These are phyloP conservation scores for Theonella swinhoei DNA, from an alignment of 37 sponge, comb jelly and placozoan species.

Conservation along the genomic window DNA sequence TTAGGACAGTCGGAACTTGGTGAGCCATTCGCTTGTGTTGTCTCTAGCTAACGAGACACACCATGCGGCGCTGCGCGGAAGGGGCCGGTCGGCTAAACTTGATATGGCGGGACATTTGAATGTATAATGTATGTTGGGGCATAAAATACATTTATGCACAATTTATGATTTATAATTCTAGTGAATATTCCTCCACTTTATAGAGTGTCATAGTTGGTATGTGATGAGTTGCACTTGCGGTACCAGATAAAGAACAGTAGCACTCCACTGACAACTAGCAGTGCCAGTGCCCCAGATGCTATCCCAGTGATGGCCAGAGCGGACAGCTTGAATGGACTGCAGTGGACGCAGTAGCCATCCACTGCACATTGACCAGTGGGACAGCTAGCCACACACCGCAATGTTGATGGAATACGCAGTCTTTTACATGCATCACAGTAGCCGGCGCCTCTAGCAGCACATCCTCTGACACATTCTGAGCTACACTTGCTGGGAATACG, in stretches of 20 bases:
- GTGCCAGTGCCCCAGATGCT: not conserved
- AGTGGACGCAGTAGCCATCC: constrained; percentile 29
- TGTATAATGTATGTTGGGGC: too few relatives aligned
- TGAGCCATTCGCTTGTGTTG: constrained; percentile 22
- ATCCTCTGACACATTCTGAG: constrained; percentile 51
- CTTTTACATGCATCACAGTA: constrained; percentile 49
- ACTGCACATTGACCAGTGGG: constrained; percentile 18
- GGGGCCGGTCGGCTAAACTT: too few relatives aligned
- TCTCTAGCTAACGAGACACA: too few relatives aligned
- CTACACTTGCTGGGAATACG: constrained; percentile 57
- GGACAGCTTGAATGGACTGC: not conserved
- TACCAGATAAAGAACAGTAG: not conserved
- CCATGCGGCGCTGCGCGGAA: too few relatives aligned
- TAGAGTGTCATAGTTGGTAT: not conserved
- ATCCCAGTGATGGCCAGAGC: constrained; percentile 19
- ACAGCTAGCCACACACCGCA: constrained; percentile 49
- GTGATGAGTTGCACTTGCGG: not conserved
- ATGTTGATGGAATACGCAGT: constrained; percentile 6
- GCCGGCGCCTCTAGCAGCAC: constrained; percentile 19
- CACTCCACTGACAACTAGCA: not conserved
- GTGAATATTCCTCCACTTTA: not conserved
- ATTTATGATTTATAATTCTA: too few relatives aligned
- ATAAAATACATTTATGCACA: too few relatives aligned
- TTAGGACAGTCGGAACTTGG: constrained; percentile 45
- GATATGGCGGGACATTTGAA: too few relatives aligned